These are phyloP conservation scores for Rhagoletis zephyria DNA, from an alignment of 1,140 invertebrate species.

Conservation along the genomic window DNA sequence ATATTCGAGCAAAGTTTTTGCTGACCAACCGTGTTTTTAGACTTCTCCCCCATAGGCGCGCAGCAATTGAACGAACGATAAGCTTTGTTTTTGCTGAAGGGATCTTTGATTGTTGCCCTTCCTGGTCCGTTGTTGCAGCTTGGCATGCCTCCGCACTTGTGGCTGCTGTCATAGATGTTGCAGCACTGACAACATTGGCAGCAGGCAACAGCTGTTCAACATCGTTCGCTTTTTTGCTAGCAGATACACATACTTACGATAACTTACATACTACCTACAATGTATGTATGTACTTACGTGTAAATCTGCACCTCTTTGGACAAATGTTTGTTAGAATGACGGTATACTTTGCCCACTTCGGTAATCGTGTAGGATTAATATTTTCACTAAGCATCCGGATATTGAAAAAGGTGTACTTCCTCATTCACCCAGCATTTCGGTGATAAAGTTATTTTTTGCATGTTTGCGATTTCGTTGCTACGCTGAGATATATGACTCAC, in stretches of 20 bases:
- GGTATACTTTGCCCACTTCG: background rate
- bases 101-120: slow-evolving; percentile 46
- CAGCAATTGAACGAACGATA: background rate
- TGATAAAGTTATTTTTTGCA: background rate
- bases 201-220: slow-evolving; percentile 48
- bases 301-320: background rate
- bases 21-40: slow-evolving; percentile 55
- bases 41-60: background rate
- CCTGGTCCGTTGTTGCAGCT: background rate
- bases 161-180: slow-evolving; percentile 6
- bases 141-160: background rate
- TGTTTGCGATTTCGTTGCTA: background rate
- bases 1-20: slow-evolving; percentile 54
- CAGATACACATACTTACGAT: background rate
- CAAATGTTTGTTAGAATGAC: background rate
- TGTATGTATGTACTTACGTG: background rate
- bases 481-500: background rate
- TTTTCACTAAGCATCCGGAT: slow-evolving; percentile 35
- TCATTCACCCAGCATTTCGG: background rate
- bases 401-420: slow-evolving; percentile 32
- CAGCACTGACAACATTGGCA: slow-evolving; percentile 36
- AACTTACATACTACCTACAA: too few species aligned
- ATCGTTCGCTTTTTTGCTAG: background rate
- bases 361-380: slow-evolving; percentile 29
- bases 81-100: slow-evolving; percentile 34